Evolutionary conservation across 2,797 vertebrate species (phyloP), one percentile per base, ranked within the genome.

Genomic region (Picus viridis): DNA sequence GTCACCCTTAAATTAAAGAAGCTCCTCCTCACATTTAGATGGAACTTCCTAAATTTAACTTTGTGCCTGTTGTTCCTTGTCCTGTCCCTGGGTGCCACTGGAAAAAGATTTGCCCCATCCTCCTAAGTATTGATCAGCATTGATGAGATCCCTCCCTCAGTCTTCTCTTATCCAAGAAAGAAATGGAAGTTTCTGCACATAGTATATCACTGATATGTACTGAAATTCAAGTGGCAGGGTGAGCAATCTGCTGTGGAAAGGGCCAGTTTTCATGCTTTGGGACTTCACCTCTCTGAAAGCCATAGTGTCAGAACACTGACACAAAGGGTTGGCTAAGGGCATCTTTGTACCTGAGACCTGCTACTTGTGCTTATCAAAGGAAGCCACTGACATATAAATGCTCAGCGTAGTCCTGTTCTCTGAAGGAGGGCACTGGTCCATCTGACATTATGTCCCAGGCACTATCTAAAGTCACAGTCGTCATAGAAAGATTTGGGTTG

Each of bases 221-320:
- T 56, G 59, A 86, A 85, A 75, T 83, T 64, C 75, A 92, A 74
- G 79, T 67, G 85, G 22, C 67, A 91, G 61, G 51, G 71, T 43
- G 76, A 81, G 56, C 92, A 94, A 76, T 86, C 36, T 85, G 9
- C 36, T 72, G 57, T 89, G 54, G 39, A 83, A 90, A 91, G 67
- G 59, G 8, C 6, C 53, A 9, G 43, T 73, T 89, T 94, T 86
- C 72, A n/a, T 75, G 36, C 83, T 89, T 70, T 51, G 8, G 27
- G 14, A 51, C 22, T 74, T 73, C 26, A n/a, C 0, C 71, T 88
- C 39, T 77, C 69, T 39, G 39, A 80, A 80, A 77, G 36, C 9
- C 9, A 29, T 62, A 15, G 6, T 65, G 34, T 64, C 27, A 2
- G 80, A 39, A 39, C 39, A 39, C 39, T 39, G 83, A 53, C 39